A percentile compares a stretch with the other conserved stretches of the same genome.
phyloP scores from a whole-genome alignment of 2,888 invertebrate species.

The Synergus laeviventris region DNA sequence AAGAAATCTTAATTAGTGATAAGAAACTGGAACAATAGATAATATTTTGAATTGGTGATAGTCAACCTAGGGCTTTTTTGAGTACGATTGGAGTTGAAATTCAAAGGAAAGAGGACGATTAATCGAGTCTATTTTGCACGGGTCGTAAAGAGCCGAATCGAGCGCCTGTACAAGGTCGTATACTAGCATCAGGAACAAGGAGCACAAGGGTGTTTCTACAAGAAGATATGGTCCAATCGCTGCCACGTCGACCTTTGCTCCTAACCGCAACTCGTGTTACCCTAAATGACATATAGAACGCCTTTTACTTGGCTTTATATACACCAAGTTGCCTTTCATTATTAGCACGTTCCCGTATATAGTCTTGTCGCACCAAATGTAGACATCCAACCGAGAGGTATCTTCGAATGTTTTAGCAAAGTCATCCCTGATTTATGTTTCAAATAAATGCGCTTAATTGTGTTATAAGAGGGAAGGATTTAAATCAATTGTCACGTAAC shows the following conservation, averaged over 20 bases:
- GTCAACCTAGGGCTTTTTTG: neutral
- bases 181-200: slow-evolving; percentile 54
- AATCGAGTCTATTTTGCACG: slow-evolving; percentile 54
- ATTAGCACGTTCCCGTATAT: slow-evolving; percentile 18
- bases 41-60: neutral
- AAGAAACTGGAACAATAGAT: neutral
- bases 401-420: neutral
- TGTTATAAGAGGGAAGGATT: no score
- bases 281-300: slow-evolving; percentile 35
- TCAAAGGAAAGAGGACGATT: slow-evolving; percentile 15
- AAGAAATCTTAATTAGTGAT: neutral
- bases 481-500: no score
- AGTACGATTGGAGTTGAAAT: neutral
- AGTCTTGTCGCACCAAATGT: neutral
- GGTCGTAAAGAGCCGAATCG: slow-evolving; percentile 58
- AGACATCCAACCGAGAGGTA: neutral
- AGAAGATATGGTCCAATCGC: slow-evolving; percentile 59
- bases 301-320: slow-evolving; percentile 32
- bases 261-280: slow-evolving; percentile 34
- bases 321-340: slow-evolving; percentile 36
- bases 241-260: slow-evolving; percentile 45
- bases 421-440: slow-evolving; percentile 7
- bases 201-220: slow-evolving; percentile 53
- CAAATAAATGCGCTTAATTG: neutral
- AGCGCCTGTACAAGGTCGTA: slow-evolving; percentile 51